Conservation (phyloP, 2,113 vertebrate species). For the Oncorhynchus mykiss region DNA sequence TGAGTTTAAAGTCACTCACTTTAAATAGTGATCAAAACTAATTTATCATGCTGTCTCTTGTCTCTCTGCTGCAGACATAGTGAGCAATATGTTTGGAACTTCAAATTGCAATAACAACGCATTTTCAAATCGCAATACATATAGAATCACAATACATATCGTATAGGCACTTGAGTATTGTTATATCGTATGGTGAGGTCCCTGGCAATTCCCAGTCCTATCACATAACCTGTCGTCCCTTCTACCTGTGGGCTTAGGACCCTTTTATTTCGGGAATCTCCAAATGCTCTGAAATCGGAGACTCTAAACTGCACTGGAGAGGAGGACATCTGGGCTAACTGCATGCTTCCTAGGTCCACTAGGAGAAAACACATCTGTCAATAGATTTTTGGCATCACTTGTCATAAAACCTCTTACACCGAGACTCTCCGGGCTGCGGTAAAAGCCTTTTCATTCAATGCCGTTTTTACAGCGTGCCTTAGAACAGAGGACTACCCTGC, state of each 20-base stretch:
- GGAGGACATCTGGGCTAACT: conserved; percentile 8
- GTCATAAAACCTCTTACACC: conserved; percentile 37
- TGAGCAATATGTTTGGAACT: no score
- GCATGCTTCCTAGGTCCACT: conserved; percentile 44
- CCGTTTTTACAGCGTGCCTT: conserved; percentile 26
- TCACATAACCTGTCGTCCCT: neutral
- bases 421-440: conserved; percentile 9
- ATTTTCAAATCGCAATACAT: no score
- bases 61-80: no score
- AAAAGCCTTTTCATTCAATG: conserved; percentile 50
- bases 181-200: no score
- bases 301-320: neutral
- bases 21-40: neutral
- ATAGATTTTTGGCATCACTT: conserved; percentile 38
- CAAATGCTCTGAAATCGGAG: neutral
- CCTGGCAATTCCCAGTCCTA: no score
- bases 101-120: no score
- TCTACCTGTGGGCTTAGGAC: neutral
- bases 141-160: no score
- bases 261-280: conserved; percentile 1
- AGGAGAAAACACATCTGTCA: conserved; percentile 50
- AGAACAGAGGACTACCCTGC: conserved; percentile 32
- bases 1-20: neutral
- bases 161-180: no score
- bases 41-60: no score